Percentiles rank a stretch among this genome's conserved stretches.
Conservation (phyloP, 1,140 invertebrate genomes). For the Paraescarpia echinospica region DNA sequence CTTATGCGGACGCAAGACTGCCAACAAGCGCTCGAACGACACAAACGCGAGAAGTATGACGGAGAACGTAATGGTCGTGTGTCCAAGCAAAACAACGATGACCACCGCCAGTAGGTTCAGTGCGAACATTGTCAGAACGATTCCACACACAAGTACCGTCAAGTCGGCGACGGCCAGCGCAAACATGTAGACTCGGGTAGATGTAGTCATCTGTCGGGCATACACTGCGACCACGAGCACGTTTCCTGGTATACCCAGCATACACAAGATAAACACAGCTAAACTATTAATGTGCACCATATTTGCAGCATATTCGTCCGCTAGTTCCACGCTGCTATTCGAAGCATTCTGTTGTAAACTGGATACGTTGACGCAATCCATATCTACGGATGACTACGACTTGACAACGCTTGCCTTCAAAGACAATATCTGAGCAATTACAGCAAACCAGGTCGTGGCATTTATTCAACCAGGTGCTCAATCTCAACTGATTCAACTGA, state of each 20-base stretch:
- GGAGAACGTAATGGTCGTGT: neutral
- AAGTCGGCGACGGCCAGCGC: neutral
- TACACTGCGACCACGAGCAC: neutral
- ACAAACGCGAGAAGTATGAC: neutral
- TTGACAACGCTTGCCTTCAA: neutral
- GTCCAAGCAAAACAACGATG: neutral
- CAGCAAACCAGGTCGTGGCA: neutral
- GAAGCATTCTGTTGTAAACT: neutral
- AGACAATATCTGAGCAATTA: neutral
- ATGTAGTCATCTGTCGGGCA: neutral
- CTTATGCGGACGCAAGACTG: neutral
- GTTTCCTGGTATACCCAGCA: neutral
- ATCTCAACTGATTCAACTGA: neutral
- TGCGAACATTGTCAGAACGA: neutral
- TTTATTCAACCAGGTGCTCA: neutral
- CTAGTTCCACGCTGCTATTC: neutral
- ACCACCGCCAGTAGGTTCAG: neutral
- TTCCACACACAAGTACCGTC: neutral
- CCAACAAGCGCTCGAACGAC: neutral
- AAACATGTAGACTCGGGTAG: neutral
- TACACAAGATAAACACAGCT: neutral
- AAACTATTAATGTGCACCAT: neutral
- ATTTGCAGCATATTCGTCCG: neutral
- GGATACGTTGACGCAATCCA: neutral
- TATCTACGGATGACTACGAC: neutral